Conservation (phyloP, 2,113 vertebrate species). For the Callipepla squamata region DNA sequence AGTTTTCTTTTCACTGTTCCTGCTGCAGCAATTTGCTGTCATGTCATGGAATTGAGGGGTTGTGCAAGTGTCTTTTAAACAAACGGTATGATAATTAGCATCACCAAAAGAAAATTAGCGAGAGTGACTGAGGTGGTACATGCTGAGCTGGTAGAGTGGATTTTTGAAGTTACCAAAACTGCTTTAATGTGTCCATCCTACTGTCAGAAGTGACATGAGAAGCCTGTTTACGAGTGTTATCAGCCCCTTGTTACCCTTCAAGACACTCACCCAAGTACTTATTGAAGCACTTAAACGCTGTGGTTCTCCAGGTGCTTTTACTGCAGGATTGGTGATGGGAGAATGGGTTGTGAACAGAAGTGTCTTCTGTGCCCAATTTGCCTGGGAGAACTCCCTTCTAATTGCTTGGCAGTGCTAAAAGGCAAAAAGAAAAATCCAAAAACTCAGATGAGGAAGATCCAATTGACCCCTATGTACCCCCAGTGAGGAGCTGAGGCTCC, state of each 20-base stretch:
- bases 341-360: neutral
- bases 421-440: too few relatives aligned
- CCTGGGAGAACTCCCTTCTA: neutral
- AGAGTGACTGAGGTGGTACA: neutral
- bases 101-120: neutral
- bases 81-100: conserved; percentile 45
- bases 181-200: neutral
- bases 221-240: neutral
- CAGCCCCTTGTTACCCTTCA: conserved; percentile 12
- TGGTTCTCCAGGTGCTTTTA: neutral
- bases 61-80: conserved; percentile 31
- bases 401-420: neutral
- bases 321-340: neutral
- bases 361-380: neutral
- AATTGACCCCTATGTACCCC: neutral
- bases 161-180: conserved; percentile 8
- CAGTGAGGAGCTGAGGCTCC: neutral
- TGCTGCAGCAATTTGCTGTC: conserved; percentile 34
- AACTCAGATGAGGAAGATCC: neutral
- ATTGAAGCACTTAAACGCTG: neutral
- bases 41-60: neutral
- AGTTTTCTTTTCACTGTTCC: neutral
- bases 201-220: conserved; percentile 19
- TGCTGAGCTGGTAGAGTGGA: neutral
- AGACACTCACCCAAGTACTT: neutral